Evolutionary conservation across 2,888 invertebrate genomes (phyloP), one percentile per base, ranked within the genome.

Genomic region (Eumerus sabulonum): DNA sequence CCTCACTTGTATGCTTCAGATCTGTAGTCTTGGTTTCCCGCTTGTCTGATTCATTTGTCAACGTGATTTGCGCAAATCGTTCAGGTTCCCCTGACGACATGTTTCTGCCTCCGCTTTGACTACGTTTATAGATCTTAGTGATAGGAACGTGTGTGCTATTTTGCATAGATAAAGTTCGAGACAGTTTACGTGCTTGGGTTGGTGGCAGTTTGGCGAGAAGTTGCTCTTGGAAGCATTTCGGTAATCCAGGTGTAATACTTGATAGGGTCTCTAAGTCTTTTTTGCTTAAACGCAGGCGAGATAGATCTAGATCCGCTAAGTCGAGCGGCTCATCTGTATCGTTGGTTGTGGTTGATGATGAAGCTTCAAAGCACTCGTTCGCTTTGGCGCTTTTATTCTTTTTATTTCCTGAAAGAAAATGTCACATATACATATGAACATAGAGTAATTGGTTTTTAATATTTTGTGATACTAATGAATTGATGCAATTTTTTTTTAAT

Each of bases 151-250:
- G 76, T 12, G 71, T 73, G 42, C 85, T 83, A 72, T 85, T 86
- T 82, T 89, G 89, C 67, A 89, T 87, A 53, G 89, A 88, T 51
- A 93, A 90, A 68, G 93, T 93, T 84, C 93, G 91, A 71, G 93
- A 92, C 82, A 94, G 87, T 84, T 91, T 90, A 84, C 92, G 90
- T 35, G 93, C 93, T 89, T 94, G 93, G 76, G 92, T 92, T 1
- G 93, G 92, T 82, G 93, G 93, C 85, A 94, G 87, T 86, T 93
- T 93, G 82, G 93, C 92, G 70, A 94, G 90, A 83, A 94, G 90
- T 87, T 93, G 93, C 76, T 92, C 92, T 90, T 93, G 93, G 85
- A 93, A 92, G 45, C 93, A 92, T 84, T 93, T 92, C 82, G 93
- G 93, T 84, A 94, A 90, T 82, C 92, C 93, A 36, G 94, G 94